Evolutionary conservation across 2,113 vertebrate species (phyloP).

Genomic region (Sinocyclocheilus anophthalmus): DNA sequence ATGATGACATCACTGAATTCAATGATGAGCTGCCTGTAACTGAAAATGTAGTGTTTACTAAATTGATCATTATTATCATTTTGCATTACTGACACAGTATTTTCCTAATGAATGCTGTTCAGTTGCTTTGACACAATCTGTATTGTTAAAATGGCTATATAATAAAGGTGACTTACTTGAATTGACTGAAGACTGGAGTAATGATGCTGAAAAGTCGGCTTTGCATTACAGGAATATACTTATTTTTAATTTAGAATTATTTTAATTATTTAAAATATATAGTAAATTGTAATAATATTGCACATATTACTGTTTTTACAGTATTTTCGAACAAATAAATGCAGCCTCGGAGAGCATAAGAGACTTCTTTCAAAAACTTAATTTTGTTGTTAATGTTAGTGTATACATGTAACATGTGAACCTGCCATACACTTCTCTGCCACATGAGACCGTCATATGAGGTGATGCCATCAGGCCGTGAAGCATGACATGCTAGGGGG

Average conservation of each 20-base stretch:
- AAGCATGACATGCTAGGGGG: slow-evolving; percentile 35
- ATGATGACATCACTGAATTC: no score
- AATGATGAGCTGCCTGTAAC: no score
- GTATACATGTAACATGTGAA: background rate
- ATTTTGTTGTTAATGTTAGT: background rate
- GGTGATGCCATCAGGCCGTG: slow-evolving; percentile 37
- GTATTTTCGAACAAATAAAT: no score
- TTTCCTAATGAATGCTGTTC: no score
- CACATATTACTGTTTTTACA: background rate
- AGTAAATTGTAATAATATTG: background rate
- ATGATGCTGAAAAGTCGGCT: background rate
- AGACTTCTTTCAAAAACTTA: background rate
- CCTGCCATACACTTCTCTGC: background rate
- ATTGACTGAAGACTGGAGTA: background rate
- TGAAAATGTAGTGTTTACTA: no score
- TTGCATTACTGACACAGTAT: no score
- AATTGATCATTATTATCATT: no score
- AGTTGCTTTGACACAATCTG: no score
- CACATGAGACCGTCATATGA: slow-evolving; percentile 29
- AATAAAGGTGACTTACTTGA: no score
- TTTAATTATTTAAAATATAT: background rate
- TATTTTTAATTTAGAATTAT: background rate
- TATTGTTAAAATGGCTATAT: no score
- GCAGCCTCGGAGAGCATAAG: background rate
- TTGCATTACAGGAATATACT: background rate